Evolutionary conservation across 2,113 vertebrate species (phyloP).

Genomic region (Apeltes quadracus): DNA sequence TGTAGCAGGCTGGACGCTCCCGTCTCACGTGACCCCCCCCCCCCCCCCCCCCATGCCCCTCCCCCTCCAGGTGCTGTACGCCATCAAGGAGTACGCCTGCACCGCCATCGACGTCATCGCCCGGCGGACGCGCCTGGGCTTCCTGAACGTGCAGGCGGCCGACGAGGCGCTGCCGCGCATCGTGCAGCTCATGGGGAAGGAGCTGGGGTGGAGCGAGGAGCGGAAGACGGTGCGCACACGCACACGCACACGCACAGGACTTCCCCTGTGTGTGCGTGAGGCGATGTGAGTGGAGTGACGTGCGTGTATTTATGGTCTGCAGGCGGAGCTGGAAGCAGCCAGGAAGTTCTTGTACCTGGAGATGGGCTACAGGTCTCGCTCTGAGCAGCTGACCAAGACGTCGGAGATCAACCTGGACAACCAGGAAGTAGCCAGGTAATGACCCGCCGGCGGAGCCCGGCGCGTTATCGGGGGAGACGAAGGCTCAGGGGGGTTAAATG

Average conservation of each 20-base stretch:
- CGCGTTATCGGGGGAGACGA: too few relatives aligned
- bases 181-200: conserved; percentile 92
- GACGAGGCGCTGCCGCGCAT: conserved; percentile 94
- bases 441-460: background rate
- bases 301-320: background rate
- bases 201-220: conserved; percentile 89
- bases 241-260: too few relatives aligned
- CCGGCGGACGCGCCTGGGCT: conserved; percentile 91
- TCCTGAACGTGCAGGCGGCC: conserved; percentile 95
- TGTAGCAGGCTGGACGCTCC: too few relatives aligned
- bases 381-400: conserved; percentile 89
- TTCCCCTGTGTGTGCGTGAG: too few relatives aligned
- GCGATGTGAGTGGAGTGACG: too few relatives aligned
- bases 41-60: too few relatives aligned
- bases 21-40: background rate
- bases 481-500: background rate
- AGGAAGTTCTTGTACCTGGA: conserved; percentile 91
- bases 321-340: conserved; percentile 90
- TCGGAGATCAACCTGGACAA: conserved; percentile 88
- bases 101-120: conserved; percentile 93
- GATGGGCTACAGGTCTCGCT: conserved; percentile 97
- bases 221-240: conserved; percentile 82
- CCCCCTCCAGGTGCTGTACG: conserved; percentile 90
- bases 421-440: conserved; percentile 88
- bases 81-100: conserved; percentile 93